Percentiles rank a stretch among this genome's conserved stretches.
These are phyloP conservation scores for Catocala sponsa DNA, from an alignment of 2,888 invertebrate species.

Conservation along the genomic window DNA sequence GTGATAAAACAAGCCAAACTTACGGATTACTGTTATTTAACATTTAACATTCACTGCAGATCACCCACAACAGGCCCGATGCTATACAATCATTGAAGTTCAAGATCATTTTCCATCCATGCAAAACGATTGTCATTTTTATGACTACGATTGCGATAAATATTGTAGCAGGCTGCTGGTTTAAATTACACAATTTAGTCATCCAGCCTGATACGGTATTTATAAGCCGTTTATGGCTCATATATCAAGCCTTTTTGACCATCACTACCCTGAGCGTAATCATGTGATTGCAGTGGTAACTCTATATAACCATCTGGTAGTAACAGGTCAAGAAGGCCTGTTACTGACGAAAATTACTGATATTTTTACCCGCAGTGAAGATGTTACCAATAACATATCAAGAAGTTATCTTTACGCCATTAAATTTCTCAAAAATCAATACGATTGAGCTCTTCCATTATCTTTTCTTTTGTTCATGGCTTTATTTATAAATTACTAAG, in stretches of 20 bases:
- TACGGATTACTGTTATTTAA: constrained; percentile 58
- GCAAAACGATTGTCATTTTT: no score
- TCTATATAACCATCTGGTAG: no score
- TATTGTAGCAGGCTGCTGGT: no score
- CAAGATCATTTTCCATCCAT: no score
- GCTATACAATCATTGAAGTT: background rate
- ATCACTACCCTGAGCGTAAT: no score
- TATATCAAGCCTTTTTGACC: no score
- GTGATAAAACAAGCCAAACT: constrained; percentile 83
- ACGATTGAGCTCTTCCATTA: constrained; percentile 42
- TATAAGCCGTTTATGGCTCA: no score
- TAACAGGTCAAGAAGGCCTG: no score
- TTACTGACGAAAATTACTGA: background rate
- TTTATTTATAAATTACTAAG: constrained; percentile 58
- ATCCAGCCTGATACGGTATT: no score
- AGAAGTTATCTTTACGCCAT: constrained; percentile 40
- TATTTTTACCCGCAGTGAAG: background rate
- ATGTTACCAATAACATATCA: constrained; percentile 50
- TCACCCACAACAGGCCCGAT: background rate
- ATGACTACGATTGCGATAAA: no score
- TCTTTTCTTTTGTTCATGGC: constrained; percentile 55
- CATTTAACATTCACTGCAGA: background rate
- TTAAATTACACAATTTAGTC: no score
- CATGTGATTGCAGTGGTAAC: no score
- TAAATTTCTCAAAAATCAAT: constrained; percentile 53